Percentiles rank a stretch among this genome's conserved stretches.
Conservation (phyloP, 92 coral and sea anemone species). For the Palythoa caribaeorum region DNA sequence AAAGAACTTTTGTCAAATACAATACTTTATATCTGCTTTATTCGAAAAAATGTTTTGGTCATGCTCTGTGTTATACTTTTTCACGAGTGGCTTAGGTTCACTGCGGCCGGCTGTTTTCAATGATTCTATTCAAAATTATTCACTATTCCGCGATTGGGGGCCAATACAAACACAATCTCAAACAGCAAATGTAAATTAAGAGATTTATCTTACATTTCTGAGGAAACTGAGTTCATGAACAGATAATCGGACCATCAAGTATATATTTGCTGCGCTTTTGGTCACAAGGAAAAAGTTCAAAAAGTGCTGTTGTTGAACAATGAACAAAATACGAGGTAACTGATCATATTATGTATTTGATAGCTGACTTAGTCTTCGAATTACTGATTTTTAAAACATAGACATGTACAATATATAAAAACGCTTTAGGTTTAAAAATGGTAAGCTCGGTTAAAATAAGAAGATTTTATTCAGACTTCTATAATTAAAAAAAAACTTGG, state of each 20-base stretch:
- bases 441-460: background rate
- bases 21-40: background rate
- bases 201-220: too few species aligned
- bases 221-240: background rate
- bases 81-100: background rate
- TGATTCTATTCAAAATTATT: background rate
- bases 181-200: background rate
- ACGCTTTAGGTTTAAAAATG: background rate
- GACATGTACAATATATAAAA: too few species aligned
- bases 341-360: background rate
- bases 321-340: constrained; percentile 21
- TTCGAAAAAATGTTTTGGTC: background rate
- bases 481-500: background rate
- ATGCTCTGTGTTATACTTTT: background rate
- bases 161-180: constrained; percentile 25
- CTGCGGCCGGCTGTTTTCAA: background rate
- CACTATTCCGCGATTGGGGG: constrained; percentile 22
- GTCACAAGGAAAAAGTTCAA: background rate
- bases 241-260: background rate
- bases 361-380: background rate
- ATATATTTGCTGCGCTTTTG: too few species aligned
- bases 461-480: background rate
- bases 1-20: background rate
- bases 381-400: background rate
- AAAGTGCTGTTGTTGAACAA: background rate